phyloP scores from a whole-genome alignment of 2,113 vertebrate genomes.

The Nibea coibor region DNA sequence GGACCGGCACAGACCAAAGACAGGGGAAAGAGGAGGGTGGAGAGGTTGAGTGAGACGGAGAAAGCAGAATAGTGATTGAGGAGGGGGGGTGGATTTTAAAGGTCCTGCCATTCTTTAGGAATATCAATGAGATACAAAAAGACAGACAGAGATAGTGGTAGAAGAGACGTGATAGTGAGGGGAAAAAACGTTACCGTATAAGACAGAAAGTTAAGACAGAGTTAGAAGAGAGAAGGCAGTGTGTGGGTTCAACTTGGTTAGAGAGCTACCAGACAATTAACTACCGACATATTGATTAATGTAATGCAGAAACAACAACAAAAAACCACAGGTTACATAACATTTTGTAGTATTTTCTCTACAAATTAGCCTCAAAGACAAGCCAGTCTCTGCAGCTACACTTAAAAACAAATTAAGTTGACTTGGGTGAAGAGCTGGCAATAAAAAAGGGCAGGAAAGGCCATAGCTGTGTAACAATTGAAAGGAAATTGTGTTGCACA shows the following conservation, averaged over 20 bases:
- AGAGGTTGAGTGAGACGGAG: neutral
- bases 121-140: constrained; percentile 44
- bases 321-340: neutral
- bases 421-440: constrained; percentile 9
- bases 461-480: neutral
- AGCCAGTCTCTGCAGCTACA: constrained; percentile 17
- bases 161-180: neutral
- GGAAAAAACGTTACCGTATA: neutral
- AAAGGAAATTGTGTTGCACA: constrained; percentile 5
- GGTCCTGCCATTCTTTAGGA: constrained; percentile 32
- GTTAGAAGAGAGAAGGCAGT: constrained; percentile 9
- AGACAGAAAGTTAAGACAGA: neutral
- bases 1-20: constrained; percentile 12
- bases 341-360: neutral
- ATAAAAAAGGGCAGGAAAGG: constrained; percentile 13
- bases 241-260: constrained; percentile 1
- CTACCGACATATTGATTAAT: neutral
- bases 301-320: neutral
- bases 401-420: constrained; percentile 29
- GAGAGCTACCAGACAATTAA: no score
- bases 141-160: neutral
- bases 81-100: constrained; percentile 1
- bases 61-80: neutral
- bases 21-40: constrained; percentile 2
- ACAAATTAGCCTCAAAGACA: constrained; percentile 1